Evolutionary conservation across 2,888 invertebrate species (phyloP), one percentile per base, ranked within the genome.

Genomic region (Entomobrya proxima): DNA sequence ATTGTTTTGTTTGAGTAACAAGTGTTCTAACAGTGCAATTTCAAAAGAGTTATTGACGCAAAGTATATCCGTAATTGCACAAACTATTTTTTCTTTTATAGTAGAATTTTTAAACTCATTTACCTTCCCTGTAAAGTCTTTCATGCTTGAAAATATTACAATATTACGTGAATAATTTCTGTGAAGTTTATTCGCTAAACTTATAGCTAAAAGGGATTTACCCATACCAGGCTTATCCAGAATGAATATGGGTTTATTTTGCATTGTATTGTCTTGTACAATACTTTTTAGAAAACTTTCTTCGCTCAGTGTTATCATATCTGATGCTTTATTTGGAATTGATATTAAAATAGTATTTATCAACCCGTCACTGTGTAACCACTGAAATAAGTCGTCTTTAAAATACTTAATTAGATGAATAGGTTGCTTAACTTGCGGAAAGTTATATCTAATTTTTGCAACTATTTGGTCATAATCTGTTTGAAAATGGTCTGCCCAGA

Each of bases 141-240:
- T 75, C 32, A 75, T 52, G 32, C n/a, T 13, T 3, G 32, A n/a
- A 32, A 52, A 52, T 1, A 47, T 2, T 0, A 74, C 74, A 50
- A 50, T 50, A 18, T 30, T 9, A 7, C 2, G 47, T 47, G 15
- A 13, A 27, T 30, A 74, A 3, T 74, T 74, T 47, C 30, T 18
- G 15, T 6, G 7, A 2, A 74, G 1, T 30, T 30, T 37, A 3
- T 50, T 47, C 2, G 74, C 47, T 5, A 74, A 30, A 30, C 74
- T 74, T 2, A 6, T 50, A 13, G 50, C n/a, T 11, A 50, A 0
- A 7, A 44, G n/a, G 6, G 74, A 50, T 30, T 74, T 74, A 9
- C 74, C 74, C 74, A 74, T 74, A 1, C 74, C 74, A 15, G 74
- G 74, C 32, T 74, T 74, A 18, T 74, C 74, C 0, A 50, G 50